Evolutionary conservation across 2,797 vertebrate genomes (phyloP).

Genomic region (Bryconaethiops microstoma): DNA sequence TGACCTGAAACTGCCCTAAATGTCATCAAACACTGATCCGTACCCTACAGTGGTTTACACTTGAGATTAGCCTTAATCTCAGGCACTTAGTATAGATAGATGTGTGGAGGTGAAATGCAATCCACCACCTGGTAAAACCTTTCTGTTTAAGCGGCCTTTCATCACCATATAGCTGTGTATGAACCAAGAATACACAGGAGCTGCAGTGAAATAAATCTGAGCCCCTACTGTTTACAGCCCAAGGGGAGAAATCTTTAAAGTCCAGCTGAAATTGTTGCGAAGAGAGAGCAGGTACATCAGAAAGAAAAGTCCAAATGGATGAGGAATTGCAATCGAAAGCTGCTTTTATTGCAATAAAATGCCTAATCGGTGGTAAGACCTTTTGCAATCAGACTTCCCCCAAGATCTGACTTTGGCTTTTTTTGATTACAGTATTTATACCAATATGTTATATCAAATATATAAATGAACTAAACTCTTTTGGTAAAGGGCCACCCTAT

Average conservation of each 20-base stretch:
- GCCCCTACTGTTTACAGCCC: not conserved
- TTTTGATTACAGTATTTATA: too few species aligned
- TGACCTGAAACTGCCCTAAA: not conserved
- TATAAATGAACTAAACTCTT: too few species aligned
- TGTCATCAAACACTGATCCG: not conserved
- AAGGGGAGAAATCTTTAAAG: not conserved
- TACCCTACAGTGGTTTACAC: not conserved
- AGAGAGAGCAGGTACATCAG: too few species aligned
- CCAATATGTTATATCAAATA: too few species aligned
- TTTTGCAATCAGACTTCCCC: too few species aligned
- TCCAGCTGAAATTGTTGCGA: too few species aligned
- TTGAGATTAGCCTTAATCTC: not conserved
- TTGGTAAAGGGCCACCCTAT: too few species aligned
- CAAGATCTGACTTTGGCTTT: too few species aligned
- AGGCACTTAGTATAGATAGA: not conserved
- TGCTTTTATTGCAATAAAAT: too few species aligned
- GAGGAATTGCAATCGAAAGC: too few species aligned
- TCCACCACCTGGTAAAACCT: conserved; percentile 11
- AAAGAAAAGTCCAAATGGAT: too few species aligned
- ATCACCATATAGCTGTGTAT: not conserved
- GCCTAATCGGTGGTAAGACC: too few species aligned
- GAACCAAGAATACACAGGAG: conserved; percentile 3
- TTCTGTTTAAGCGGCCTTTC: not conserved
- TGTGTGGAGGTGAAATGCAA: not conserved
- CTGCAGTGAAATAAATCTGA: not conserved